Conservation (phyloP, 2,113 vertebrate genomes). For the Chelonoidis abingdonii region DNA sequence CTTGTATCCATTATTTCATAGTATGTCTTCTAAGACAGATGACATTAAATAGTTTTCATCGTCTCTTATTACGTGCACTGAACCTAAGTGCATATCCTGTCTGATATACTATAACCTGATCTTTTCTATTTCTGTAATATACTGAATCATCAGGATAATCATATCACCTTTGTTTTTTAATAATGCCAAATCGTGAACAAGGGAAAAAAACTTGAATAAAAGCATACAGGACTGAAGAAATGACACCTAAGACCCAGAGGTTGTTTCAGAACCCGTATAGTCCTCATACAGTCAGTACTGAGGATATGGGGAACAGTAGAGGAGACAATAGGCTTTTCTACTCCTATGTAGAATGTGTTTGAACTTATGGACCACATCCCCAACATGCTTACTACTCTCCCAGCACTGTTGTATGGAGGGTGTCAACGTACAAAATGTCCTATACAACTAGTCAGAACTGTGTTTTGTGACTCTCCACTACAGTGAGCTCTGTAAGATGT, state of each 20-base stretch:
- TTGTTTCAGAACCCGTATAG: not conserved
- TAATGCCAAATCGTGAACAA: not conserved
- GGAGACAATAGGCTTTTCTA: not conserved
- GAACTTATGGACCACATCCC: not conserved
- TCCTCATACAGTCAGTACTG: not conserved
- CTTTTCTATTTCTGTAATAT: not conserved
- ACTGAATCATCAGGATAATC: not conserved
- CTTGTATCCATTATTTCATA: not conserved
- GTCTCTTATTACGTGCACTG: not conserved
- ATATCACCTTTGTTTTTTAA: not conserved
- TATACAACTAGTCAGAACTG: not conserved
- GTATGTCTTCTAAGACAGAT: not conserved
- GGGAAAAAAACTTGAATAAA: not conserved
- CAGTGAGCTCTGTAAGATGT: not conserved
- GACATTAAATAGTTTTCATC: not conserved
- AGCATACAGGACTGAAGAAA: not conserved
- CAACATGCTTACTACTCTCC: not conserved
- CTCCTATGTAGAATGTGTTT: not conserved
- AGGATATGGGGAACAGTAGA: not conserved
- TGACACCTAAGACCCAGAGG: not conserved
- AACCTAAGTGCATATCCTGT: not conserved
- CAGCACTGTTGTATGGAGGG: not conserved
- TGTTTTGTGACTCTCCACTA: not conserved
- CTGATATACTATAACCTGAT: not conserved
- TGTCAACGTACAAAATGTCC: not conserved